Evolutionary conservation across 2,888 invertebrate species (phyloP).

Genomic region (Orchesella flavescens): DNA sequence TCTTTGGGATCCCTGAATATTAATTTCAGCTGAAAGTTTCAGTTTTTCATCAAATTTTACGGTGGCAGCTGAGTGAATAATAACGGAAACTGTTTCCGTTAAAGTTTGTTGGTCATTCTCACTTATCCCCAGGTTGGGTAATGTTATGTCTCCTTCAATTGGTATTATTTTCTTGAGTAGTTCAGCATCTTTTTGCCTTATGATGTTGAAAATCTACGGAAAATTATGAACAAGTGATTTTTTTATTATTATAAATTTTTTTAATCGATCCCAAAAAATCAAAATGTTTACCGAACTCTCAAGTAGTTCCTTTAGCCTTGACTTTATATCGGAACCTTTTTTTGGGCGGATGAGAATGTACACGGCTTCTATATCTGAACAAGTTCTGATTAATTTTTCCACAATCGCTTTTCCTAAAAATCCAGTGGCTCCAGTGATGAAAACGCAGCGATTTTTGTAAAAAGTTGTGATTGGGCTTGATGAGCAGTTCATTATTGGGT

Average conservation of each 20-base stretch:
- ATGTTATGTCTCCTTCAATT: conserved; percentile 87
- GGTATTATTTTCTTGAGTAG: conserved; percentile 82
- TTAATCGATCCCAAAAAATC: too few species aligned
- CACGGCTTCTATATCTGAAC: conserved; percentile 84
- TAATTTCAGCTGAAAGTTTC: too few species aligned
- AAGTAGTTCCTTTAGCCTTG: conserved; percentile 85
- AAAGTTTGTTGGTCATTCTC: conserved; percentile 83
- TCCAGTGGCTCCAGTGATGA: too few species aligned
- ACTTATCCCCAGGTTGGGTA: conserved; percentile 88
- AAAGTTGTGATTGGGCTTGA: conserved; percentile 60
- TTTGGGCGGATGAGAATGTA: conserved; percentile 89
- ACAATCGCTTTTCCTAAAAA: conserved; percentile 94
- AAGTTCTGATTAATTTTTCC: conserved; percentile 91
- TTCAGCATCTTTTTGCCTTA: conserved; percentile 81
- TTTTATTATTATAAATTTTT: too few species aligned
- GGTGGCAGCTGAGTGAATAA: too few species aligned
- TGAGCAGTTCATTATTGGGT: too few species aligned
- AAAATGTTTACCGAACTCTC: conserved; percentile 85
- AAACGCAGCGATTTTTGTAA: conserved; percentile 76
- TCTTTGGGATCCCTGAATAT: conserved; percentile 93
- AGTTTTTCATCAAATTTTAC: too few species aligned
- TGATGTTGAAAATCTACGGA: conserved; percentile 85
- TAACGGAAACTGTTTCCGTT: conserved; percentile 81
- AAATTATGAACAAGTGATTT: too few species aligned
- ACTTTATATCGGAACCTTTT: conserved; percentile 86